Evolutionary conservation across 2,113 vertebrate species (phyloP).

Genomic region (Columbina picui): DNA sequence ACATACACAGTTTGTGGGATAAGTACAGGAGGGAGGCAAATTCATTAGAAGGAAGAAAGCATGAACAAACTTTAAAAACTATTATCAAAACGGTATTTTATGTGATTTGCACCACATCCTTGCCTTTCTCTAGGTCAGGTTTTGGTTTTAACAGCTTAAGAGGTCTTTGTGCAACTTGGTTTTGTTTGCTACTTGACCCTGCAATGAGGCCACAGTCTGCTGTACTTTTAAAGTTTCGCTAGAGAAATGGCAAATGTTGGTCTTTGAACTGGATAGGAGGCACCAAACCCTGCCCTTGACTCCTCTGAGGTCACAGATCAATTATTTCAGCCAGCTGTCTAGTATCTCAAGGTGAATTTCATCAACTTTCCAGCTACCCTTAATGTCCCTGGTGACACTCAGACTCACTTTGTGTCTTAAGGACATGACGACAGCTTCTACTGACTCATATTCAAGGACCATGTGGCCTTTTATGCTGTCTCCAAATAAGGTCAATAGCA

Average conservation of each 20-base stretch:
- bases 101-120: fast-evolving
- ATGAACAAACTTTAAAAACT: not conserved
- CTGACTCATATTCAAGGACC: not conserved
- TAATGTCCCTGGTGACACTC: not conserved
- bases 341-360: not conserved
- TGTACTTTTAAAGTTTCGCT: not conserved
- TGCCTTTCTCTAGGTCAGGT: not conserved
- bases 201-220: fast-evolving
- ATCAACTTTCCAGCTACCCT: not conserved
- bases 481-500: not conserved
- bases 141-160: not conserved
- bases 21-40: not conserved
- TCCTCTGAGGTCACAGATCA: not conserved
- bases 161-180: not conserved
- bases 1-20: not conserved
- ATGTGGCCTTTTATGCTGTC: not conserved
- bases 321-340: not conserved
- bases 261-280: not conserved
- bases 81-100: not conserved
- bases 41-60: not conserved
- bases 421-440: not conserved
- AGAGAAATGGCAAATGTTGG: not conserved
- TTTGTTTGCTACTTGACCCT: not conserved
- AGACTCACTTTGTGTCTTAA: not conserved
- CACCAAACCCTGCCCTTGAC: not conserved